Evolutionary conservation across 2,888 invertebrate genomes (phyloP).

Genomic region (Biston betularia): DNA sequence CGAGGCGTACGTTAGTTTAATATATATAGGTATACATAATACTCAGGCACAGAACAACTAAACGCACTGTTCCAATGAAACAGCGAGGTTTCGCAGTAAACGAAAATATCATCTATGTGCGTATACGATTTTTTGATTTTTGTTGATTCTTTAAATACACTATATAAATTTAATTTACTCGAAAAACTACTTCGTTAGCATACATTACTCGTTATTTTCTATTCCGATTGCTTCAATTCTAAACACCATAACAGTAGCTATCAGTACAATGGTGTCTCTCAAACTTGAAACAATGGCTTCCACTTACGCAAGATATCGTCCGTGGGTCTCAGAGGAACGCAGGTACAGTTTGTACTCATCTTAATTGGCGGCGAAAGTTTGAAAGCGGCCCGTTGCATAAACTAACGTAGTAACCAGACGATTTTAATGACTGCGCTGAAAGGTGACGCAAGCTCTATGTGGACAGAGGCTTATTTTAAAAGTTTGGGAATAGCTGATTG

Average conservation of each 20-base stretch:
- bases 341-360: constrained; percentile 54
- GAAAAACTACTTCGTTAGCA: constrained; percentile 10
- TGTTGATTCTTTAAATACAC: no score
- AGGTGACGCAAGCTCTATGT: constrained; percentile 17
- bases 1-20: no score
- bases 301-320: constrained; percentile 29
- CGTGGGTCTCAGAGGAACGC: constrained; percentile 20
- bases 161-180: no score
- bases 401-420: constrained; percentile 31
- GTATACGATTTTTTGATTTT: no score
- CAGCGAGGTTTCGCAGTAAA: no score
- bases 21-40: no score
- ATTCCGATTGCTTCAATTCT: constrained; percentile 13
- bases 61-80: no score
- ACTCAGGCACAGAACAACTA: no score
- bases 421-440: constrained; percentile 32
- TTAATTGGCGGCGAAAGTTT: constrained; percentile 76
- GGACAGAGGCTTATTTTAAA: constrained; percentile 1
- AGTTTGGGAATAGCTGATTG: constrained; percentile 9
- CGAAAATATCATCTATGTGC: no score
- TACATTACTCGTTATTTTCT: constrained; percentile 6
- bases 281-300: constrained; percentile 30
- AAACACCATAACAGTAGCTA: constrained; percentile 12
- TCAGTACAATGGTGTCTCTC: constrained; percentile 21
- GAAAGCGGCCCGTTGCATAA: constrained; percentile 65